These are phyloP conservation scores for Centropus unirufus DNA, from an alignment of 2,113 vertebrate species.

Conservation along the genomic window DNA sequence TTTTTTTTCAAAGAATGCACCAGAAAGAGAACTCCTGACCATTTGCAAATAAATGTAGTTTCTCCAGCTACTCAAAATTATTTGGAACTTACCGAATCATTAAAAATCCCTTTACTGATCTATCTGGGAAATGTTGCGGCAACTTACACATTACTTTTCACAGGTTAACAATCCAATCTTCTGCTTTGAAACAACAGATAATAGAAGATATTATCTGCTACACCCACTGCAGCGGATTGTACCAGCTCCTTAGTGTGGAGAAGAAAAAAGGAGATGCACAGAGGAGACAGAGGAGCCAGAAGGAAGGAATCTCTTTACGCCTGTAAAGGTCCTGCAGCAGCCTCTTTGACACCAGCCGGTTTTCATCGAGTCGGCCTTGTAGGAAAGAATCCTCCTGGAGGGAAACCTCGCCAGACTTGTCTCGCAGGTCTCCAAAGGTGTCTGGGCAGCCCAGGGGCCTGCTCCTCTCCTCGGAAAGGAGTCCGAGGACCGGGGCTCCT, in stretches of 20 bases:
- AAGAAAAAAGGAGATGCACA: neutral
- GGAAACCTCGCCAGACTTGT: neutral
- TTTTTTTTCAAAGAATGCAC: neutral
- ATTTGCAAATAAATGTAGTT: neutral
- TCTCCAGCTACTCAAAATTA: neutral
- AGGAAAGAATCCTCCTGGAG: neutral
- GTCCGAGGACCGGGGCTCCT: rapidly evolving
- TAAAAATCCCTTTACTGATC: neutral
- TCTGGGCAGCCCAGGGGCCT: rapidly evolving
- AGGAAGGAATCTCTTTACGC: neutral
- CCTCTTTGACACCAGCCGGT: neutral
- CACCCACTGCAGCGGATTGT: neutral
- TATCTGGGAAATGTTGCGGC: neutral
- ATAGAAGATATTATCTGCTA: constrained; percentile 1
- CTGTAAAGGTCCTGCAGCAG: neutral
- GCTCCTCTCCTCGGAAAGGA: neutral
- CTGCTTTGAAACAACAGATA: neutral
- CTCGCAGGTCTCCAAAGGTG: neutral
- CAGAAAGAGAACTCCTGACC: neutral
- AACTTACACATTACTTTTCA: neutral
- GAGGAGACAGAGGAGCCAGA: neutral
- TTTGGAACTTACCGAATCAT: neutral
- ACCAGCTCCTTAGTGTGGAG: neutral
- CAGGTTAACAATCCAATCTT: neutral
- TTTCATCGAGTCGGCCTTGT: neutral